Evolutionary conservation across 2,888 invertebrate genomes (phyloP).

Genomic region (Plagiodera versicolora): DNA sequence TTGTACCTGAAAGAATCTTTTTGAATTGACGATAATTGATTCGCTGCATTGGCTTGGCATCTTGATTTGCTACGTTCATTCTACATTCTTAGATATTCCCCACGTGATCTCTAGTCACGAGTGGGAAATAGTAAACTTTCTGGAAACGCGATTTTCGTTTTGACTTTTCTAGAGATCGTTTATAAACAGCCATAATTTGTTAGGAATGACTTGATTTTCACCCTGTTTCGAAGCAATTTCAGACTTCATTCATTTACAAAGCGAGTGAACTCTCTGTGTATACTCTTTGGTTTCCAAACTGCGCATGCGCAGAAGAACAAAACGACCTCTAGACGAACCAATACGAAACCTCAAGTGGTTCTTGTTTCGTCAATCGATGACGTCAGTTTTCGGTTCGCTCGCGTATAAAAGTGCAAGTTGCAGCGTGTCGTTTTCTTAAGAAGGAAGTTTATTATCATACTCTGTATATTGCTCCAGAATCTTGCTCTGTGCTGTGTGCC

Average conservation of each 20-base stretch:
- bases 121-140: background rate
- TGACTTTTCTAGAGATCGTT: background rate
- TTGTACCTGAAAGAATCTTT: background rate
- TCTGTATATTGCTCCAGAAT: constrained; percentile 51
- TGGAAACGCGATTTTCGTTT: background rate
- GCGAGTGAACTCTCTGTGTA: no score
- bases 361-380: constrained; percentile 27
- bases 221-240: no score
- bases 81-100: background rate
- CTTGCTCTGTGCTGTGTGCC: constrained; percentile 53
- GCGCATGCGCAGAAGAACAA: background rate
- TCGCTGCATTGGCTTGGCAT: background rate
- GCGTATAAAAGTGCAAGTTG: constrained; percentile 40
- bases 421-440: constrained; percentile 44
- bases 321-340: background rate
- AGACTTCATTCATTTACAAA: no score
- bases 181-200: no score
- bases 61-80: background rate
- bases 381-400: constrained; percentile 43
- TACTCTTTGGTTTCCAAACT: background rate
- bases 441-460: constrained; percentile 44
- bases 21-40: background rate
- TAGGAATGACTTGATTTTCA: no score
- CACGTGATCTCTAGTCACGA: background rate
- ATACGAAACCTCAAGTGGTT: background rate